These are phyloP conservation scores for Tolypeutes matacus DNA, from an alignment of 2,797 vertebrate genomes.

Conservation along the genomic window DNA sequence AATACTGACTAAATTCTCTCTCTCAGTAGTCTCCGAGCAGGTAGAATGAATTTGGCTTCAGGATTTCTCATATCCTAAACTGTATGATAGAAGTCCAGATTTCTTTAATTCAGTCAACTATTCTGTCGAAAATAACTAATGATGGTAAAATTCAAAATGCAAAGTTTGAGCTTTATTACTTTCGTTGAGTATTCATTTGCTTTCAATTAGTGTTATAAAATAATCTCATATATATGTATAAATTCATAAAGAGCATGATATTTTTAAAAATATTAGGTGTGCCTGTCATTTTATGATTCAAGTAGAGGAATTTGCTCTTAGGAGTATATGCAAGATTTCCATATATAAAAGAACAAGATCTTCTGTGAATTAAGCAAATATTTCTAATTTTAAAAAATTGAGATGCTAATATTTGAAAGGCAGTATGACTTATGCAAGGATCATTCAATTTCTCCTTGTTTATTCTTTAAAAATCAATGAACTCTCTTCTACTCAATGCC, in stretches of 20 bases:
- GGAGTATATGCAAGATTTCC: background rate
- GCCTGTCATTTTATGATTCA: conserved; percentile 52
- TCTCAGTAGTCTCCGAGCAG: background rate
- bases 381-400: conserved; percentile 69
- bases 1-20: background rate
- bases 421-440: background rate
- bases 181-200: background rate
- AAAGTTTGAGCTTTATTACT: background rate
- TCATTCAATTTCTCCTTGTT: background rate
- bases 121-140: background rate
- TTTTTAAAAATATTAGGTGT: conserved; percentile 50
- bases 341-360: conserved; percentile 42
- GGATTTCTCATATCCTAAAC: background rate
- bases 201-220: conserved; percentile 1
- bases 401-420: conserved; percentile 52
- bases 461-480: background rate
- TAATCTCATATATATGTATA: conserved; percentile 23
- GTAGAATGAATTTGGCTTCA: background rate
- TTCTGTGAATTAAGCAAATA: conserved; percentile 36
- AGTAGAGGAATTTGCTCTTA: conserved; percentile 2
- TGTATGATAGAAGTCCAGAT: background rate
- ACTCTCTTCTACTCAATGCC: background rate
- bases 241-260: conserved; percentile 16
- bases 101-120: background rate
- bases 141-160: background rate